Percentiles rank a stretch among this genome's conserved stretches.
Evolutionary conservation across 2,888 invertebrate genomes (phyloP).

Genomic region (Carpatolechia fugitivella): DNA sequence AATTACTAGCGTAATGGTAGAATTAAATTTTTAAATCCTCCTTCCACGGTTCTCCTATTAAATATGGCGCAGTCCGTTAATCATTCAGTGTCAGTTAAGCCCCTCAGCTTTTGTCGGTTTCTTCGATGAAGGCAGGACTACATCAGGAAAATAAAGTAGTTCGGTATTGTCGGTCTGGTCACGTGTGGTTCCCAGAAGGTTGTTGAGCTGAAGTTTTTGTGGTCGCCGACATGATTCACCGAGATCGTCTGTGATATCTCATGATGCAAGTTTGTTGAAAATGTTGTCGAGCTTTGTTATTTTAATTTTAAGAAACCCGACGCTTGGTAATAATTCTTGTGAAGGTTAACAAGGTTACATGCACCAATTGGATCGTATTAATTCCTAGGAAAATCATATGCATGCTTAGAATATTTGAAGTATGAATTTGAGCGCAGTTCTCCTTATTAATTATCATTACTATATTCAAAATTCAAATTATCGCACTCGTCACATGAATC

Average conservation of each 20-base stretch:
- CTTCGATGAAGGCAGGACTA: neutral
- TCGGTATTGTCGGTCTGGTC: conserved; percentile 28
- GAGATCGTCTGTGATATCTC: conserved; percentile 61
- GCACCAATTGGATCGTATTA: neutral
- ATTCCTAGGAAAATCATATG: neutral
- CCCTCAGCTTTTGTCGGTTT: neutral
- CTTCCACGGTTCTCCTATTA: conserved; percentile 20
- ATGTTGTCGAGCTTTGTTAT: neutral
- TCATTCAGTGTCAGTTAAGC: conserved; percentile 17
- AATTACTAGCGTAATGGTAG: conserved; percentile 35
- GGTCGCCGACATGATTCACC: conserved; percentile 54
- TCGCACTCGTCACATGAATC: conserved; percentile 23
- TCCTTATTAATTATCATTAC: neutral
- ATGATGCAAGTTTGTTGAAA: neutral
- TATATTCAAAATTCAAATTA: neutral
- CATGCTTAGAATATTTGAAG: neutral
- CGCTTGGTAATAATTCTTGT: neutral
- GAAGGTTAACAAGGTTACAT: neutral
- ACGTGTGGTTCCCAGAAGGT: conserved; percentile 60
- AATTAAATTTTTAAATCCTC: conserved; percentile 43
- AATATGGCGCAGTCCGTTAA: conserved; percentile 16
- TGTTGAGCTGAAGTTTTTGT: conserved; percentile 44
- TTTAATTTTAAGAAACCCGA: neutral
- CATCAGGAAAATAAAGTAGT: conserved; percentile 17
- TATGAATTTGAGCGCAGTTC: neutral